A percentile compares a stretch with the other conserved stretches of the same genome.
phyloP scores from a whole-genome alignment of 2,888 invertebrate genomes.

The Sinohyriopsis cumingii region DNA sequence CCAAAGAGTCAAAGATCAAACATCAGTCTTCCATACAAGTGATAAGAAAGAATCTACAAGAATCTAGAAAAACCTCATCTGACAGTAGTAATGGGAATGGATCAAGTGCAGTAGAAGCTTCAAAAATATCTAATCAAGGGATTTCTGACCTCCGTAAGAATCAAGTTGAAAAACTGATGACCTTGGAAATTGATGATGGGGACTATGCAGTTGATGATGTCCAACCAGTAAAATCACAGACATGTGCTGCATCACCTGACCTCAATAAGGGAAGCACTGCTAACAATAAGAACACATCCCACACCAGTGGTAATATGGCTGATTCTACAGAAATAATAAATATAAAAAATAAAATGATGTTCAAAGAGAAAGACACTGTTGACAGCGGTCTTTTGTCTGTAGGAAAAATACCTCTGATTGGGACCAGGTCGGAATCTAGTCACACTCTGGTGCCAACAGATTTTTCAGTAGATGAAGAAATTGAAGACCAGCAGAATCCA shows the following conservation, averaged over 20 bases:
- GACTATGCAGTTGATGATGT: conserved; percentile 39
- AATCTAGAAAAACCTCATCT: too few species aligned
- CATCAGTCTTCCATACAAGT: too few species aligned
- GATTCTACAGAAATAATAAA: too few species aligned
- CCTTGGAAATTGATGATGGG: conserved; percentile 38
- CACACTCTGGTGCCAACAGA: conserved; percentile 37
- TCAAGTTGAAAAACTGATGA: conserved; percentile 38
- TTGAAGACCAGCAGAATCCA: too few species aligned
- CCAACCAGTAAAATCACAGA: conserved; percentile 16
- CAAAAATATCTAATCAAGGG: neutral
- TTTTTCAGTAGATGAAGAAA: too few species aligned
- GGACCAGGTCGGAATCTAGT: conserved; percentile 37
- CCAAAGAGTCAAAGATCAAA: too few species aligned
- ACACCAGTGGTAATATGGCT: too few species aligned
- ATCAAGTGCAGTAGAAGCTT: too few species aligned
- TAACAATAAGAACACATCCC: too few species aligned
- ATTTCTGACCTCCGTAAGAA: conserved; percentile 38
- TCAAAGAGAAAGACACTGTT: neutral
- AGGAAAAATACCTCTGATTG: conserved; percentile 8
- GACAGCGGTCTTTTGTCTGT: neutral
- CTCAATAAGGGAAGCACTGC: neutral
- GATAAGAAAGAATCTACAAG: too few species aligned
- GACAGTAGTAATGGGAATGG: too few species aligned
- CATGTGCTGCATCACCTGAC: conserved; percentile 3
- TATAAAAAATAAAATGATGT: too few species aligned